These are phyloP conservation scores for Drosophila anceps DNA, from an alignment of 2,888 invertebrate species.

Conservation along the genomic window DNA sequence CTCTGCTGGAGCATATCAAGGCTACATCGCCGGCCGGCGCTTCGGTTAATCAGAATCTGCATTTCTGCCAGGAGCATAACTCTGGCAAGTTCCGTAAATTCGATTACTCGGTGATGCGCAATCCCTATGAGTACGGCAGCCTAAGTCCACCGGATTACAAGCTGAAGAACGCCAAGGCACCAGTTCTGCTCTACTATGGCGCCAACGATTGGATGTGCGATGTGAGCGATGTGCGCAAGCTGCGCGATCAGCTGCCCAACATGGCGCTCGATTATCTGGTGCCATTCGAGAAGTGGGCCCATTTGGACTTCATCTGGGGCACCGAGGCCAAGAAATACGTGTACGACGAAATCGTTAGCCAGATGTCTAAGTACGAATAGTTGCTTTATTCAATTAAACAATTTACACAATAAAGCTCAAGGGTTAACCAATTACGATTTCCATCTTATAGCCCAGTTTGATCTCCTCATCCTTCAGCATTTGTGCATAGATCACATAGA, in stretches of 20 bases:
- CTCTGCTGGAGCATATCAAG: conserved; percentile 77
- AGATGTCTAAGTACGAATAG: conserved; percentile 64
- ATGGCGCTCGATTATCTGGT: conserved; percentile 86
- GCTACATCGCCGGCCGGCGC: conserved; percentile 84
- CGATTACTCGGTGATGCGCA: conserved; percentile 83
- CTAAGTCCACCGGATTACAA: conserved; percentile 86
- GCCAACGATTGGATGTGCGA: conserved; percentile 89
- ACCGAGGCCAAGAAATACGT: conserved; percentile 87
- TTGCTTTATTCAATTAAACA: conserved; percentile 12
- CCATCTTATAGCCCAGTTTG: conserved; percentile 61
- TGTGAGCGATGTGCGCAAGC: conserved; percentile 86
- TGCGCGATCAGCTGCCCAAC: conserved; percentile 86
- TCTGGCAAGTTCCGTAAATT: conserved; percentile 83
- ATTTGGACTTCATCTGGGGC: conserved; percentile 88
- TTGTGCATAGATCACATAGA: conserved; percentile 51
- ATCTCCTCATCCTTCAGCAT: conserved; percentile 44
- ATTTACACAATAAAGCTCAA: conserved; percentile 41
- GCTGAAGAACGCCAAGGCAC: conserved; percentile 85
- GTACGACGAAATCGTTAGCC: conserved; percentile 85
- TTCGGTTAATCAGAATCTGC: conserved; percentile 83
- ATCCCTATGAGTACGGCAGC: conserved; percentile 85
- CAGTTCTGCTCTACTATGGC: conserved; percentile 87
- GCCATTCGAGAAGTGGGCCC: conserved; percentile 86
- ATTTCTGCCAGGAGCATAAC: conserved; percentile 83
- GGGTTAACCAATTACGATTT: conserved; percentile 39